These are phyloP conservation scores for Papio anubis DNA, from an alignment of 2,113 vertebrate species.

Conservation along the genomic window DNA sequence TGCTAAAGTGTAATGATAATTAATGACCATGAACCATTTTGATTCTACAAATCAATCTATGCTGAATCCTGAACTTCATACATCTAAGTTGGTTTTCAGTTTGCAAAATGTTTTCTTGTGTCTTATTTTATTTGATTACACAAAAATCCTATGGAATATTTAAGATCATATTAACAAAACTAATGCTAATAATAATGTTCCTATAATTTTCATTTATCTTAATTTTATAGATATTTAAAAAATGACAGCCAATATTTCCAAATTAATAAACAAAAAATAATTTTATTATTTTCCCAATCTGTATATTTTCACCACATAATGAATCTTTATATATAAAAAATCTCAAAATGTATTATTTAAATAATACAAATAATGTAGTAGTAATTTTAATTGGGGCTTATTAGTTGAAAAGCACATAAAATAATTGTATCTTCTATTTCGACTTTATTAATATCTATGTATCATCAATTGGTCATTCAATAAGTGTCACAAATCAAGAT, in stretches of 20 bases:
- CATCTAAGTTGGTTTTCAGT: background rate
- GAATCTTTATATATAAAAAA: background rate
- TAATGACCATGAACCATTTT: background rate
- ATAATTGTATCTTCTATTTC: background rate
- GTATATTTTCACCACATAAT: background rate
- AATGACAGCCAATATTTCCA: background rate
- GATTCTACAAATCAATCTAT: background rate
- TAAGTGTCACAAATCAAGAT: background rate
- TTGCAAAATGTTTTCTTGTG: background rate
- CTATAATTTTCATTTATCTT: background rate
- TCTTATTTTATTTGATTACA: background rate
- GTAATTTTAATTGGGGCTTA: background rate
- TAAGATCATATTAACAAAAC: background rate
- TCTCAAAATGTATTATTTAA: background rate
- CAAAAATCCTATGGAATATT: background rate
- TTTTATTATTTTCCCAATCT: background rate
- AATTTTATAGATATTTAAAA: background rate
- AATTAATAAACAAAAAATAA: background rate
- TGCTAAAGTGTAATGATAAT: background rate
- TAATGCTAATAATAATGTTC: background rate
- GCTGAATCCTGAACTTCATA: background rate
- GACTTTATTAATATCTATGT: background rate
- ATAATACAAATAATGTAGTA: background rate
- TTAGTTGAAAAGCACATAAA: background rate
- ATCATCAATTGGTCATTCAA: background rate